These are phyloP conservation scores for Lanius collurio DNA, from an alignment of 2,113 vertebrate species.

Conservation along the genomic window DNA sequence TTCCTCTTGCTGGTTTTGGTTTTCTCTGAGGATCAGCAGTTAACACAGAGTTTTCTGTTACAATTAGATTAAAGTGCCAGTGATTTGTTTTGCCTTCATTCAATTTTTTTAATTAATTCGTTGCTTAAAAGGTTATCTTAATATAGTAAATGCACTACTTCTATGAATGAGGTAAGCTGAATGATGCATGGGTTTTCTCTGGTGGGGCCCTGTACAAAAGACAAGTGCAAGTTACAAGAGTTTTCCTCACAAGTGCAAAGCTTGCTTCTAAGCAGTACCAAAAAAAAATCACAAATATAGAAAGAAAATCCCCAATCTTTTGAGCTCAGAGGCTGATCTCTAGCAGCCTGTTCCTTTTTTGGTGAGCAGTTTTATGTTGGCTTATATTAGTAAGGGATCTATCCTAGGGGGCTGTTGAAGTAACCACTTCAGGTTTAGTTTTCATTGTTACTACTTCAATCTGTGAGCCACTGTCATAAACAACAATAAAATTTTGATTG, in stretches of 20 bases:
- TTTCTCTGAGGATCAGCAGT: constrained; percentile 69
- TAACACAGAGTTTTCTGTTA: constrained; percentile 63
- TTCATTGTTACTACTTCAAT: background rate
- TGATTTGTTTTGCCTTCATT: constrained; percentile 68
- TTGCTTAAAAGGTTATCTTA: constrained; percentile 69
- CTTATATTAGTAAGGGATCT: background rate
- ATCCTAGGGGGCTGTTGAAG: background rate
- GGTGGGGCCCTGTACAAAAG: background rate
- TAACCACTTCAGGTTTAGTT: background rate
- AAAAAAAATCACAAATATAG: background rate
- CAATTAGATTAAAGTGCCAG: constrained; percentile 67
- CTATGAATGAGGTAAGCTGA: constrained; percentile 27
- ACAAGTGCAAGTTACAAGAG: background rate
- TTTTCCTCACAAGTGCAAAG: background rate
- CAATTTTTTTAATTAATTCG: constrained; percentile 68
- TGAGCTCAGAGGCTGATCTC: background rate
- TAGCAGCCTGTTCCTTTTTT: background rate
- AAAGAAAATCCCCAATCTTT: background rate
- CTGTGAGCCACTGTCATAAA: background rate
- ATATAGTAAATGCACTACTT: constrained; percentile 71
- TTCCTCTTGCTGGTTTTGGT: constrained; percentile 59
- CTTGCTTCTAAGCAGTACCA: background rate
- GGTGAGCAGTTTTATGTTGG: background rate
- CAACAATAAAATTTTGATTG: background rate
- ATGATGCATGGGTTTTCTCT: constrained; percentile 35